A percentile compares a stretch with the other conserved stretches of the same genome.
Conservation (phyloP, 1,140 invertebrate species). For the Drosophila simulans region DNA sequence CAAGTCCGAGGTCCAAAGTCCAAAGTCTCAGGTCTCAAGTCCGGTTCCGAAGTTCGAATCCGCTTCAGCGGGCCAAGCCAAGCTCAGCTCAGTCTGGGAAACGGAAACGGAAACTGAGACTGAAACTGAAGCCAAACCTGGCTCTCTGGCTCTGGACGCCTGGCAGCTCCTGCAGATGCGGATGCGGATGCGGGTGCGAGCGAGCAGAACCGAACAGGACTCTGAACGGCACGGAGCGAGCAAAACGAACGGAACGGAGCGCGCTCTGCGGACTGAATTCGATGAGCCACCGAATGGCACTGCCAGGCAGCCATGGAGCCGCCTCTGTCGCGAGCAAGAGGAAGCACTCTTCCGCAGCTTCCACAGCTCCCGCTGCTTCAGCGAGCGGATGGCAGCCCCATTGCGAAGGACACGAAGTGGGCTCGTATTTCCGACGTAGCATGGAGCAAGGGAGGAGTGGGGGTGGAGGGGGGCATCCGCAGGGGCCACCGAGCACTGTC, state of each 20-base stretch:
- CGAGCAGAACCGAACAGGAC: conserved; percentile 21
- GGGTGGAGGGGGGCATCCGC: neutral
- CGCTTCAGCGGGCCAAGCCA: conserved; percentile 1
- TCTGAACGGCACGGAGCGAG: conserved; percentile 40
- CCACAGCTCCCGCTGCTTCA: neutral
- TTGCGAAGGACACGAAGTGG: neutral
- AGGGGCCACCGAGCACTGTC: conserved; percentile 43
- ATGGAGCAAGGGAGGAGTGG: no score
- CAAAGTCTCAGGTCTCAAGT: neutral
- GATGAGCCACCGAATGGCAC: conserved; percentile 77
- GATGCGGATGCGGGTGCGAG: conserved; percentile 19
- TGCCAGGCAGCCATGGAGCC: conserved; percentile 38
- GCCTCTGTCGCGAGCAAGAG: conserved; percentile 5
- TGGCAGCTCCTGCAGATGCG: conserved; percentile 10
- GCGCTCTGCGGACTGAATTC: conserved; percentile 71
- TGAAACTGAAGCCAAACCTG: neutral
- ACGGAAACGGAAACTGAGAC: neutral
- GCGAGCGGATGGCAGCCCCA: conserved; percentile 7
- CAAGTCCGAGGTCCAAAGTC: neutral
- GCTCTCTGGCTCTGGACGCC: conserved; percentile 2
- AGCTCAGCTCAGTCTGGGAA: neutral
- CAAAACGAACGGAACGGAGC: conserved; percentile 36
- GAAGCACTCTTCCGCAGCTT: conserved; percentile 3
- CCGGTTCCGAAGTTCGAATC: neutral
- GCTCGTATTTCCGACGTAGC: neutral